Percentiles rank a stretch among this genome's conserved stretches.
These are phyloP conservation scores for Amphiprion percula DNA, from an alignment of 2,113 vertebrate species.

Conservation along the genomic window DNA sequence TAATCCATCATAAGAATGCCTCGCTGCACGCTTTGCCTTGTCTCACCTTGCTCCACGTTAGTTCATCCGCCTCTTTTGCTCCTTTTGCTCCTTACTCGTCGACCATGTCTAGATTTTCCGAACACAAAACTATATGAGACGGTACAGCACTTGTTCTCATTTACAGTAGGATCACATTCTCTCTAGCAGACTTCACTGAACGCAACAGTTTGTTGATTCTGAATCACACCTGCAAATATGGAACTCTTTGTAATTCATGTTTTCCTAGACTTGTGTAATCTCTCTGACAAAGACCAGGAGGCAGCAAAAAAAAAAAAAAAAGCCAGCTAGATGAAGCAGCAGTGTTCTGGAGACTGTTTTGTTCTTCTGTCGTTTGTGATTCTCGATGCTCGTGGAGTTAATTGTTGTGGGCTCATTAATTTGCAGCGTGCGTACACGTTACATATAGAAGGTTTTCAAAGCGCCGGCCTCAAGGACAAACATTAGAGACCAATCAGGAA, in stretches of 20 bases:
- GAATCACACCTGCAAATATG: conserved; percentile 60
- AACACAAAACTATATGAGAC: background rate
- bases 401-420: conserved; percentile 33
- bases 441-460: conserved; percentile 24
- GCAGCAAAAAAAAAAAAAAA: background rate
- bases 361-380: background rate
- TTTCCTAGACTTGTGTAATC: conserved; percentile 39
- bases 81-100: background rate
- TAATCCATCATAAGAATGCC: conserved; percentile 69
- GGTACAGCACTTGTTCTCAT: conserved; percentile 12
- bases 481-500: conserved; percentile 54
- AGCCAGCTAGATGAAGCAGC: background rate
- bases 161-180: conserved; percentile 38
- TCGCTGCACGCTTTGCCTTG: conserved; percentile 17
- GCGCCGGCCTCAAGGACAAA: conserved; percentile 50
- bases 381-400: background rate
- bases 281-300: conserved; percentile 24
- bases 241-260: conserved; percentile 48
- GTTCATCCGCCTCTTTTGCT: conserved; percentile 32
- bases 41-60: conserved; percentile 39
- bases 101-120: background rate
- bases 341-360: conserved; percentile 14
- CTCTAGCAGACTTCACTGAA: conserved; percentile 27
- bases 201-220: conserved; percentile 43
- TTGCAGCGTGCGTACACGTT: conserved; percentile 24